Evolutionary conservation across 1,140 invertebrate genomes (phyloP).

Genomic region (Phymorhynchus buccinoides): DNA sequence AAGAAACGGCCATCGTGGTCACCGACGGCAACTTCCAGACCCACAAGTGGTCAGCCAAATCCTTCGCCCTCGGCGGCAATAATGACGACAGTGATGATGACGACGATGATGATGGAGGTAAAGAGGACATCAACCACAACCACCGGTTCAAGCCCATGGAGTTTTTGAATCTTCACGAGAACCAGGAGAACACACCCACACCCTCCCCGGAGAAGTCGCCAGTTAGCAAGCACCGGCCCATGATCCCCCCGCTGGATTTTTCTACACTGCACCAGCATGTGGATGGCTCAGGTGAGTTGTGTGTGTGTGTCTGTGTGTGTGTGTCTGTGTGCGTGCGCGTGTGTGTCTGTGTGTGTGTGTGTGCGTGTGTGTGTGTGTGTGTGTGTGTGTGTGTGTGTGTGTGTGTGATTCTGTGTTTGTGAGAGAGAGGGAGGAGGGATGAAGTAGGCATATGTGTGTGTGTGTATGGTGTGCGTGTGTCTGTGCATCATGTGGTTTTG

Average conservation of each 20-base stretch:
- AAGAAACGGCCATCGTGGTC: conserved; percentile 42
- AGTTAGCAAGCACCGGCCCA: conserved; percentile 60
- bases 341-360: no score
- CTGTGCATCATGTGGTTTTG: no score
- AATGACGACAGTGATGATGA: not conserved
- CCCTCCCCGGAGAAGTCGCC: conserved; percentile 60
- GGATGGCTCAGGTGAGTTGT: conserved; percentile 74
- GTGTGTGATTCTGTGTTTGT: no score
- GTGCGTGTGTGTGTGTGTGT: no score
- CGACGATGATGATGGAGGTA: conserved; percentile 27
- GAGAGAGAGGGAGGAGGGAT: no score
- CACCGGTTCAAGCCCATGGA: conserved; percentile 53
- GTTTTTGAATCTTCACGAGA: conserved; percentile 59
- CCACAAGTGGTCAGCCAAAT: conserved; percentile 20
- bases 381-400: no score
- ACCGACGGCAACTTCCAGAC: conserved; percentile 30
- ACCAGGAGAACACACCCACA: conserved; percentile 34
- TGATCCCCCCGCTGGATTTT: conserved; percentile 76
- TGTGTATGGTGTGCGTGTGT: no score
- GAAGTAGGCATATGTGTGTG: no score
- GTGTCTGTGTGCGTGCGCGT: not conserved
- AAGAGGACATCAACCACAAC: conserved; percentile 39
- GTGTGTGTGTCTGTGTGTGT: not conserved
- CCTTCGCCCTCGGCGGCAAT: not conserved
- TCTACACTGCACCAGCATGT: conserved; percentile 77